Evolutionary conservation across 2,797 vertebrate genomes (phyloP).

Genomic region (Anguilla anguilla): DNA sequence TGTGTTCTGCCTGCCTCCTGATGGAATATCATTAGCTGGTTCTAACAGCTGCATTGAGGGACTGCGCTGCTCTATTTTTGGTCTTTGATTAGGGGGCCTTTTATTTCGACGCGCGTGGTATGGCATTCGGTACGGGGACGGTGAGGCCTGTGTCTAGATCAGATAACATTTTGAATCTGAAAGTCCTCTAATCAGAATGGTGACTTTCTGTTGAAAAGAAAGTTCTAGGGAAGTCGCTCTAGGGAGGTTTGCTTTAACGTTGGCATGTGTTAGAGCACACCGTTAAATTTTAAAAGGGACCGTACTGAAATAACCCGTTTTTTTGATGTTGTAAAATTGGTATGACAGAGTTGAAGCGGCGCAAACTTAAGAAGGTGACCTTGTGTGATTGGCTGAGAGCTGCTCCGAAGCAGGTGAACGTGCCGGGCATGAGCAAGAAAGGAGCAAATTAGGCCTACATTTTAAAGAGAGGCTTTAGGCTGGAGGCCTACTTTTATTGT

Average conservation of each 20-base stretch:
- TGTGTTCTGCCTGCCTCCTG: slow-evolving; percentile 10
- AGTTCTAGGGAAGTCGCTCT: neutral
- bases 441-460: slow-evolving; percentile 7
- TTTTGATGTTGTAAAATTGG: neutral
- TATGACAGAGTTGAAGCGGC: neutral
- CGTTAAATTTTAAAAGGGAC: neutral
- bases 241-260: neutral
- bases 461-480: neutral
- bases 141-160: neutral
- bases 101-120: slow-evolving; percentile 8
- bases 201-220: neutral
- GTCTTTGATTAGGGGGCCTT: neutral
- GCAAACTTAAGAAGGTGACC: neutral
- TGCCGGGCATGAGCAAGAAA: neutral
- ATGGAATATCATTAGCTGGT: slow-evolving; percentile 10
- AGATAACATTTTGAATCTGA: neutral
- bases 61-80: neutral
- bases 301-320: neutral
- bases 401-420: neutral
- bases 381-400: neutral
- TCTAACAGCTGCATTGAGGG: neutral
- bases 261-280: neutral
- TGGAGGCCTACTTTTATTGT: neutral
- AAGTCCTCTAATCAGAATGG: neutral
- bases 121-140: slow-evolving; percentile 28